Evolutionary conservation across 2,113 vertebrate species (phyloP).

Genomic region (Cephalopterus ornatus): DNA sequence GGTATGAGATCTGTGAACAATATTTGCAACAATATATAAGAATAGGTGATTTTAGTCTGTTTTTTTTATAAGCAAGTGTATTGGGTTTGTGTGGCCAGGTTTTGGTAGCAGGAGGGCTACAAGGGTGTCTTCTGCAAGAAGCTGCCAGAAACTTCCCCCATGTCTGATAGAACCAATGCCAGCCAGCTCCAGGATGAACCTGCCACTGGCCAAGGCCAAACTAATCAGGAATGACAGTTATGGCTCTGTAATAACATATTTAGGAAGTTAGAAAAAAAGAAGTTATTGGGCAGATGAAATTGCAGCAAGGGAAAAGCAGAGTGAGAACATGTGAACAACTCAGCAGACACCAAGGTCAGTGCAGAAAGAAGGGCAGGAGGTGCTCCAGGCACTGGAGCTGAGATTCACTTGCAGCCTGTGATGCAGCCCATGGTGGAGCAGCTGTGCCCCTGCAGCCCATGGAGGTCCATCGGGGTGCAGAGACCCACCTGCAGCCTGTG

Average conservation of each 20-base stretch:
- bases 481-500: neutral
- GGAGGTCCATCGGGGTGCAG: neutral
- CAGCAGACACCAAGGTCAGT: neutral
- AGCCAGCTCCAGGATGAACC: neutral
- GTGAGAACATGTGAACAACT: neutral
- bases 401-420: neutral
- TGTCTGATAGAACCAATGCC: neutral
- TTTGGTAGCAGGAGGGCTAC: neutral
- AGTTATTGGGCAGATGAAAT: neutral
- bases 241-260: neutral
- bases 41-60: neutral
- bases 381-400: neutral
- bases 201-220: neutral
- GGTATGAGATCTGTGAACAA: neutral
- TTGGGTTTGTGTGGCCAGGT: neutral
- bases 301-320: neutral
- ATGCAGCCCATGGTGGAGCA: neutral
- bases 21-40: neutral
- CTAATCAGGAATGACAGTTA: neutral
- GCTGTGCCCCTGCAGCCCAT: neutral
- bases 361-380: neutral
- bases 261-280: neutral
- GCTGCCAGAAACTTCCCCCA: neutral
- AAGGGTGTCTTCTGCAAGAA: neutral
- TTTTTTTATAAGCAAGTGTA: neutral